Evolutionary conservation across 1,140 invertebrate genomes (phyloP).

Genomic region (Pectinophora gossypiella): DNA sequence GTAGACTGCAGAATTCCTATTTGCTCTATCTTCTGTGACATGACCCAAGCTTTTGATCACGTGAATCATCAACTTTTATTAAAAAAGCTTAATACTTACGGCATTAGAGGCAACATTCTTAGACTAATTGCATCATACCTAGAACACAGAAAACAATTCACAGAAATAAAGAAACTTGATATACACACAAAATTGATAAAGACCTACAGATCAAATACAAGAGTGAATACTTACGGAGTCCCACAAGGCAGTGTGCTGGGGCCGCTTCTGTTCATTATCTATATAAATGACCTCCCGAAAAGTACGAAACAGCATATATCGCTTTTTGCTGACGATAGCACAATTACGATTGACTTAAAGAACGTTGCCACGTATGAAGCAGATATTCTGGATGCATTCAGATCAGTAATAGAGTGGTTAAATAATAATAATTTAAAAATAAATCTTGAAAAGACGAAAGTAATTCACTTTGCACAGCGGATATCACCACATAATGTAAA

Average conservation of each 20-base stretch:
- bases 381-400: not conserved
- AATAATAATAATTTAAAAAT: constrained; percentile 1
- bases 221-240: not conserved
- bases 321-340: not conserved
- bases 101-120: constrained; percentile 10
- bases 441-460: constrained; percentile 1
- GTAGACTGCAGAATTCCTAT: constrained; percentile 19
- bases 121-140: not conserved
- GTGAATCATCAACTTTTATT: constrained; percentile 10
- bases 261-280: not conserved
- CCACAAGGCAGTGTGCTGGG: not conserved
- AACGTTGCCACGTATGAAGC: not conserved
- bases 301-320: not conserved
- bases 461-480: not conserved
- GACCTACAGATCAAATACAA: not conserved
- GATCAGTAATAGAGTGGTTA: not conserved
- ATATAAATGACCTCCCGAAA: constrained; percentile 2
- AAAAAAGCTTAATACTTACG: constrained; percentile 14
- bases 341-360: not conserved
- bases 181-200: not conserved
- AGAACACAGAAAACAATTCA: not conserved
- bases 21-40: constrained; percentile 18
- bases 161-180: not conserved
- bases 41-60: constrained; percentile 19
- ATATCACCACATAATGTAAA: not conserved